Percentiles rank a stretch among this genome's conserved stretches.
Evolutionary conservation across 2,888 invertebrate species (phyloP).

Genomic region (Mythimna impura): DNA sequence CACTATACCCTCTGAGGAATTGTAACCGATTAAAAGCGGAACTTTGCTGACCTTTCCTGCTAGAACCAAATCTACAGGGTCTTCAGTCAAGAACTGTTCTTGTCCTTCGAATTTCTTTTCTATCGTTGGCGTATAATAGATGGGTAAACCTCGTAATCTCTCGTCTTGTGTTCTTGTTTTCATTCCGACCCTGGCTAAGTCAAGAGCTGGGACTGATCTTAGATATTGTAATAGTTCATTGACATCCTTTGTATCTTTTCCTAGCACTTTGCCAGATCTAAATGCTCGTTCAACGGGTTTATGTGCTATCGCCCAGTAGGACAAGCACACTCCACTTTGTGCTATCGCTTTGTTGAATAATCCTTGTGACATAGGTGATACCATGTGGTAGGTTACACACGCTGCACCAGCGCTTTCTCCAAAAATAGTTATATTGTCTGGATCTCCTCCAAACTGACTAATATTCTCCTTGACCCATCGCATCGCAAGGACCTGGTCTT

Average conservation of each 20-base stretch:
- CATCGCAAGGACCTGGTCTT: constrained; percentile 80
- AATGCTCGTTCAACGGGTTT: constrained; percentile 74
- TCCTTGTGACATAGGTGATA: constrained; percentile 82
- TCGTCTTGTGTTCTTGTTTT: constrained; percentile 75
- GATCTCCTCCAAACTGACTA: constrained; percentile 77
- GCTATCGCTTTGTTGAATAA: constrained; percentile 82
- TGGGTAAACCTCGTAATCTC: constrained; percentile 72
- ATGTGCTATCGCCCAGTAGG: constrained; percentile 74
- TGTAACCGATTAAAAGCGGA: constrained; percentile 78
- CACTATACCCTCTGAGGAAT: constrained; percentile 77
- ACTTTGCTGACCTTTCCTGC: constrained; percentile 72
- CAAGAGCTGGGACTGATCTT: constrained; percentile 70
- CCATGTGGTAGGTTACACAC: constrained; percentile 80
- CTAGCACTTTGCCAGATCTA: constrained; percentile 74
- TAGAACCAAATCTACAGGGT: constrained; percentile 71
- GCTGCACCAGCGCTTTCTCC: constrained; percentile 84
- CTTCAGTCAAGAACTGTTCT: constrained; percentile 74
- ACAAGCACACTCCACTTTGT: constrained; percentile 80
- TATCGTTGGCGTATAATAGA: constrained; percentile 76
- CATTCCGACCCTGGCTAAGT: constrained; percentile 69
- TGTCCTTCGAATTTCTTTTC: constrained; percentile 75
- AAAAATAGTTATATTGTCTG: constrained; percentile 80
- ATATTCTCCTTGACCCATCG: constrained; percentile 80
- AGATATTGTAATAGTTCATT: constrained; percentile 74
- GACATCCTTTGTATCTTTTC: constrained; percentile 74